These are phyloP conservation scores for Pleuronectes platessa DNA, from an alignment of 2,113 vertebrate species.

Conservation along the genomic window DNA sequence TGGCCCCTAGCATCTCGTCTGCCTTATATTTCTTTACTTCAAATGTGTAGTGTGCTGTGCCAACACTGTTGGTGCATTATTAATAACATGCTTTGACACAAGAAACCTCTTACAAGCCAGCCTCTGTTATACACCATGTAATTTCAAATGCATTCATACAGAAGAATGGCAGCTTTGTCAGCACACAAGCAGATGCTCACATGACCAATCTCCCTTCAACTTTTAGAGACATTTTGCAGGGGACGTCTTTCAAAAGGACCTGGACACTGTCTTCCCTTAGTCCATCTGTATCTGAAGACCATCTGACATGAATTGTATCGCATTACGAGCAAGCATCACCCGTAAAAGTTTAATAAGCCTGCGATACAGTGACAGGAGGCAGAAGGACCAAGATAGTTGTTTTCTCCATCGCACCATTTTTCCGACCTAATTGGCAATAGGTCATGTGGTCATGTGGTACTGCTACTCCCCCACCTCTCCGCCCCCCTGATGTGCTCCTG, in stretches of 20 bases:
- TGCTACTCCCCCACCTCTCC: conserved; percentile 7
- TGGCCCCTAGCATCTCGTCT: not conserved
- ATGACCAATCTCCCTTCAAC: not conserved
- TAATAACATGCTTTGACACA: conserved; percentile 51
- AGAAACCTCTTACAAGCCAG: conserved; percentile 33
- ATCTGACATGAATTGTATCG: conserved; percentile 29
- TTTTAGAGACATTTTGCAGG: not conserved
- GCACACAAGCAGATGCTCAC: not conserved
- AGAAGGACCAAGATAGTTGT: conserved; percentile 23
- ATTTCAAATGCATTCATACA: conserved; percentile 29
- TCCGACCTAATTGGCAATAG: conserved; percentile 73
- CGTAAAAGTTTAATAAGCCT: conserved; percentile 62
- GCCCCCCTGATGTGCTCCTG: conserved; percentile 26
- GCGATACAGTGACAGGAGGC: conserved; percentile 17
- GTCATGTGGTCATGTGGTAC: conserved; percentile 51
- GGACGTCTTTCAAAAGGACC: not conserved
- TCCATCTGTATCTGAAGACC: not conserved
- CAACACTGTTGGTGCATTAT: conserved; percentile 63
- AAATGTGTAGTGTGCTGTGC: conserved; percentile 33
- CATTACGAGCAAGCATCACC: conserved; percentile 13
- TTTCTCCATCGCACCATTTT: conserved; percentile 53
- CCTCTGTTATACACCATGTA: conserved; percentile 9
- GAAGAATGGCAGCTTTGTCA: not conserved
- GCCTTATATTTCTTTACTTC: conserved; percentile 16
- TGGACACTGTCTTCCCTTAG: not conserved